These are phyloP conservation scores for Sinodicranocentrus sp. DNA, from an alignment of 2,888 invertebrate genomes.

Conservation along the genomic window DNA sequence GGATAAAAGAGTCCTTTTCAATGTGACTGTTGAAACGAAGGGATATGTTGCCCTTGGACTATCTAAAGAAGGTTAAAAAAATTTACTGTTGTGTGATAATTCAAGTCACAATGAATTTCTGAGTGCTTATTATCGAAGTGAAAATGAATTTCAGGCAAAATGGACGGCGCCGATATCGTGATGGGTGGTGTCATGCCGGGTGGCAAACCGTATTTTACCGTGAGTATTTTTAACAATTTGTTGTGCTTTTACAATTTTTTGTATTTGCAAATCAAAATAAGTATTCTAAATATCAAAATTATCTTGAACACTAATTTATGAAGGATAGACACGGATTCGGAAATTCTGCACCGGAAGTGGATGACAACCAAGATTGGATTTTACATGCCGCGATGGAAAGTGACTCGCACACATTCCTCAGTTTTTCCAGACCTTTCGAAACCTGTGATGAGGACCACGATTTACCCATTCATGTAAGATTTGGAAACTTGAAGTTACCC, in stretches of 20 bases:
- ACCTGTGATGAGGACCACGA: constrained; percentile 48
- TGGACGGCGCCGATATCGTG: constrained; percentile 48
- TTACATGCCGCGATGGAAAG: constrained; percentile 31
- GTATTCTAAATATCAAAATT: too few species aligned
- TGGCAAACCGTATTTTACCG: constrained; percentile 40
- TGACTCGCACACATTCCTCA: constrained; percentile 30
- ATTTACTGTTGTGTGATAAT: too few species aligned
- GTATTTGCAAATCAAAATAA: too few species aligned
- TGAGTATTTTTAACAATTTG: too few species aligned
- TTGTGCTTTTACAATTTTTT: too few species aligned
- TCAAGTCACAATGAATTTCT: too few species aligned
- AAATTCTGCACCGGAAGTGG: neutral
- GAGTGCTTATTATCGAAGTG: too few species aligned
- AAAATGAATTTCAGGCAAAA: too few species aligned
- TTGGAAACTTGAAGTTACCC: too few species aligned
- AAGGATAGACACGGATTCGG: constrained; percentile 36
- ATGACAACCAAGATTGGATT: constrained; percentile 30
- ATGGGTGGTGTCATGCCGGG: constrained; percentile 29
- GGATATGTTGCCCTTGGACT: constrained; percentile 47
- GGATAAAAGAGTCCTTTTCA: neutral
- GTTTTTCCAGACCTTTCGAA: constrained; percentile 39
- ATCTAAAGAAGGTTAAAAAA: too few species aligned
- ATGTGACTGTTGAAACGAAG: constrained; percentile 23
- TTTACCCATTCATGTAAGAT: constrained; percentile 23
- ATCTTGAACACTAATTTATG: too few species aligned